These are phyloP conservation scores for Octopus bimaculoides DNA, from an alignment of 1,140 invertebrate species.

Conservation along the genomic window DNA sequence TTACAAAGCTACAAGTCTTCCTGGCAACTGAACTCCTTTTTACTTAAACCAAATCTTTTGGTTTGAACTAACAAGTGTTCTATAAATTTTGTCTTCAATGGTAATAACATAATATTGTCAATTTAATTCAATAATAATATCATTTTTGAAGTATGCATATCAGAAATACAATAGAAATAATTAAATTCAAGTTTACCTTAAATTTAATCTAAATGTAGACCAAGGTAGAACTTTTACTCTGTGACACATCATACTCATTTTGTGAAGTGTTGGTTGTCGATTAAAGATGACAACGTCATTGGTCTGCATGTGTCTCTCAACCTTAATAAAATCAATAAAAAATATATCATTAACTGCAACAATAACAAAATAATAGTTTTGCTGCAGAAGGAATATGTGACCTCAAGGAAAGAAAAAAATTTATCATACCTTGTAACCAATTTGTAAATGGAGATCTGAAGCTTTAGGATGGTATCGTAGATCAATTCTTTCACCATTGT, in stretches of 20 bases:
- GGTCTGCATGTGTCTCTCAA: conserved; percentile 96
- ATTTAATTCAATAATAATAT: too few species aligned
- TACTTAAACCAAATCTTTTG: too few species aligned
- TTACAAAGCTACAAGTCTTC: too few species aligned
- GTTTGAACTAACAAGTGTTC: too few species aligned
- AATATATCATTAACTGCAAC: not conserved
- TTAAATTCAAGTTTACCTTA: conserved; percentile 58
- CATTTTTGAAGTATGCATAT: not conserved
- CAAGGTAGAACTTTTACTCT: conserved; percentile 93
- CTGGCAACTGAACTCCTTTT: too few species aligned
- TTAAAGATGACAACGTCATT: conserved; percentile 99
- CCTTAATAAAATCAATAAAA: conserved; percentile 55
- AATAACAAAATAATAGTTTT: not conserved
- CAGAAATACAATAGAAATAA: not conserved
- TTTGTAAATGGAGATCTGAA: conserved; percentile 96
- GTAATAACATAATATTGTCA: too few species aligned
- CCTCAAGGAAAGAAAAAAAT: not conserved
- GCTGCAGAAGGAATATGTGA: not conserved
- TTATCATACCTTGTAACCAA: conserved; percentile 82
- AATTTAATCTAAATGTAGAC: conserved; percentile 96
- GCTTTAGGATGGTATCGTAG: conserved; percentile 97
- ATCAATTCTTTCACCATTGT: conserved; percentile 98
- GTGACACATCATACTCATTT: conserved; percentile 99
- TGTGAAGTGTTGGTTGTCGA: conserved; percentile 98
- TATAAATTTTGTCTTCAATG: too few species aligned